Conservation (phyloP, 1,140 invertebrate genomes). For the Sycobia sp. region DNA sequence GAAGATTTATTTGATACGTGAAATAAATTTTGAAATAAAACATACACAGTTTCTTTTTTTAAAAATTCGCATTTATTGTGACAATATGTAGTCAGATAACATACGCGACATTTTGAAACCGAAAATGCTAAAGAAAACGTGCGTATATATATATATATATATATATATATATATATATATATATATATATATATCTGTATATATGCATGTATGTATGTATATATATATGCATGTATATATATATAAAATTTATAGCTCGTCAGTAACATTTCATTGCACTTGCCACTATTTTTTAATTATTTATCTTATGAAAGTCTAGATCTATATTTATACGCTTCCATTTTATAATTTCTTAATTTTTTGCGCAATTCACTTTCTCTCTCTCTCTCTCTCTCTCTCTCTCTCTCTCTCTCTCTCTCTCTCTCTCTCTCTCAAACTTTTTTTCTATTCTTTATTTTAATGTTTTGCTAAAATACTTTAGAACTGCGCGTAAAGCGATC, state of each 20-base stretch:
- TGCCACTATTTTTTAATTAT: slow-evolving; percentile 10
- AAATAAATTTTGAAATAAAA: not conserved
- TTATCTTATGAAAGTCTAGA: slow-evolving; percentile 1
- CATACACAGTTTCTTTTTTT: slow-evolving; percentile 1
- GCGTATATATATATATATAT: slow-evolving; percentile 19
- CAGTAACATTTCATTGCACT: slow-evolving; percentile 14
- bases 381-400: no score
- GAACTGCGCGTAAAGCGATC: slow-evolving; percentile 10
- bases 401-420: no score
- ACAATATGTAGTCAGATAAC: slow-evolving; percentile 34
- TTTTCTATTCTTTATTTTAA: not conserved
- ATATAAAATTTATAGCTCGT: slow-evolving; percentile 15
- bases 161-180: slow-evolving; percentile 5
- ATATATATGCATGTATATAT: slow-evolving; percentile 8
- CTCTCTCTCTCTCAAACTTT: not conserved
- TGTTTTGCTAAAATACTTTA: slow-evolving; percentile 10
- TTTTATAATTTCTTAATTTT: not conserved
- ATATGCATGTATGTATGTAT: not conserved
- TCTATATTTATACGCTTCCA: not conserved
- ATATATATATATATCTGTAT: no score
- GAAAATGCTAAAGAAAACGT: slow-evolving; percentile 24
- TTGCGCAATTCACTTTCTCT: no score
- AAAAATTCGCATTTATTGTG: slow-evolving; percentile 39
- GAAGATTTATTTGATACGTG: not conserved
- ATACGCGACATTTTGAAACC: slow-evolving; percentile 27